These are phyloP conservation scores for Bergia puertoricense DNA, from an alignment of 92 coral and sea anemone genomes.

Conservation along the genomic window DNA sequence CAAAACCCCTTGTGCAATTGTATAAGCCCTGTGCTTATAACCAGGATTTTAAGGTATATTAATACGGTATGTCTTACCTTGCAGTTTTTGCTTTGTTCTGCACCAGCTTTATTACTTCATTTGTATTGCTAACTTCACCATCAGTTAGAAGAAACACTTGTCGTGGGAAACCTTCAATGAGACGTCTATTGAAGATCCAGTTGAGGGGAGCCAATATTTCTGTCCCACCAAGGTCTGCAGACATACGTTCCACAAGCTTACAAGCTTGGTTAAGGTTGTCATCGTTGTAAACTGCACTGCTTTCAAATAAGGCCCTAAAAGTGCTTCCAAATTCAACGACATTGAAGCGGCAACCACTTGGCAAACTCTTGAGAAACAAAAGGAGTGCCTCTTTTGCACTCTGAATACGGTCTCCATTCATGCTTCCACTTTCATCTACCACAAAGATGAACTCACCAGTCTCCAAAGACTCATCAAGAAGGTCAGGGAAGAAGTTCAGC, in stretches of 20 bases:
- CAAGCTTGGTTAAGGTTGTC: slow-evolving; percentile 65
- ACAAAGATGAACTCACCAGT: slow-evolving; percentile 86
- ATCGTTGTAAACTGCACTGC: slow-evolving; percentile 71
- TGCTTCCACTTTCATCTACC: slow-evolving; percentile 92
- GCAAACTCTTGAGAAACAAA: slow-evolving; percentile 82
- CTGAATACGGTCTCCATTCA: slow-evolving; percentile 60
- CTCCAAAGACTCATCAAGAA: slow-evolving; percentile 57
- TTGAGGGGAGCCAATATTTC: slow-evolving; percentile 68
- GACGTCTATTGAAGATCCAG: slow-evolving; percentile 67
- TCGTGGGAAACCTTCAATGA: slow-evolving; percentile 76
- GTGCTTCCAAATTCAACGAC: slow-evolving; percentile 85
- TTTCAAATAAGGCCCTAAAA: slow-evolving; percentile 59
- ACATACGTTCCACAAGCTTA: slow-evolving; percentile 53
- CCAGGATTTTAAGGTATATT: too few species aligned
- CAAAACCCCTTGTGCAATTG: too few species aligned
- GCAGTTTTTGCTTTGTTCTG: slow-evolving; percentile 52
- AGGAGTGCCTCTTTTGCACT: slow-evolving; percentile 78
- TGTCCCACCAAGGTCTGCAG: slow-evolving; percentile 87
- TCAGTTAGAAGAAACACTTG: slow-evolving; percentile 87
- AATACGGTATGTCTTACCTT: slow-evolving; percentile 49
- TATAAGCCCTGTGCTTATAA: too few species aligned
- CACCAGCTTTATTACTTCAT: slow-evolving; percentile 69
- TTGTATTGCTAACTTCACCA: slow-evolving; percentile 79
- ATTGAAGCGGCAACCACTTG: slow-evolving; percentile 83
- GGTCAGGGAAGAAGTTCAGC: slow-evolving; percentile 82